Base-by-base conservation (phyloP, 2,888 invertebrate genomes). In the Leucophenga maculata region DNA sequence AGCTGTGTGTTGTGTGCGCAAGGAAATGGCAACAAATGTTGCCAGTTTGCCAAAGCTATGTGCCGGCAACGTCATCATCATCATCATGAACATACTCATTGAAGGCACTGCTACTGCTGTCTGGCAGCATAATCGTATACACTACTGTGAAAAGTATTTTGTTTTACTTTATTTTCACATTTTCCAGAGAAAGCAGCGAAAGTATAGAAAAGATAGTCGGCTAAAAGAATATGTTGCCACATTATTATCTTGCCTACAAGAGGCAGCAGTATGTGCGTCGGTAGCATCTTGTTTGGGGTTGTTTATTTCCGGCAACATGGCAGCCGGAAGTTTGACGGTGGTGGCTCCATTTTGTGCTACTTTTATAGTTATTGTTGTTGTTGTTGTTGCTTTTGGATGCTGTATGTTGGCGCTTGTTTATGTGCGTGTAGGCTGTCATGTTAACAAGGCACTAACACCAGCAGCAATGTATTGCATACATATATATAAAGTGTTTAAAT, bases 351-450 rank as follows among this genome's bases (percentile, higher is more conserved):
- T 46, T 67, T 50, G 32, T 32, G 54, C 26, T 46, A 52, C 59
- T 57, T 52, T 32, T 13, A 60, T 39, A 20, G 22, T 20, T 55
- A 13, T 72, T 77, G 71, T 72, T 65, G 46, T 68, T 65, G 59
- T 69, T 62, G 55, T 69, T 55, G 22, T 67, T 67, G 57, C 69
- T 59, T 66, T 57, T 66, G 39, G 11, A 39, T 6, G 39, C 39
- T 39, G 39, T 39, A 11, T 39, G 67, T 55, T 71, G 69, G 73
- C 74, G 73, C 65, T 74, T 77, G 82, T 78, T 78, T 82, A 82
- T 82, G 67, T 83, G 82, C 80, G 75, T 84, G 84, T 82, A 80
- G 82, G 82, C 81, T 83, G 82, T 82, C 82, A 82, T 82, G 82
- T 82, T 80, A 83, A 82, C 81, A 82, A 80, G 80, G 75, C 77